Evolutionary conservation across 2,113 vertebrate species (phyloP), one percentile per base, ranked within the genome.

Genomic region (Varanus komodoensis): DNA sequence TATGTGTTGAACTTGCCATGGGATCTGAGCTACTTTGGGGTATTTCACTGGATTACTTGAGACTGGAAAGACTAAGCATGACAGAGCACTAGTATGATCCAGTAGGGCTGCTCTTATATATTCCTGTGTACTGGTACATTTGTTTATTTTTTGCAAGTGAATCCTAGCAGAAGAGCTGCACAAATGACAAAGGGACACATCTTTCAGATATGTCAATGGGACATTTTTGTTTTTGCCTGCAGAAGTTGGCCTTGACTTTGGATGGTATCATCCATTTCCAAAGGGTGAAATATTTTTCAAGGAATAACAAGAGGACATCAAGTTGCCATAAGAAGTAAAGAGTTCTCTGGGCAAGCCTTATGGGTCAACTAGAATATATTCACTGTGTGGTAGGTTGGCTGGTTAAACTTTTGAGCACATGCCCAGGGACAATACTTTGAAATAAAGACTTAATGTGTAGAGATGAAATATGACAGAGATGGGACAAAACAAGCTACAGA

Each of bases 381-480:
- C 92, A 81, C 78, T 69, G 95, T 94, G 93, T 90, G 86, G 89
- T 86, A 92, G 54, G 88, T 94, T 88, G 86, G 89, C 92, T 92
- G 91, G 93, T 80, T 73, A 88, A 94, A 95, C 93, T 95, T 95
- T 90, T 94, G 81, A 96, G 91, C 92, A 92, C 79, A 94, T 95
- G 93, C 92, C 92, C 64, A 29, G 87, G 88, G 89, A 93, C 57
- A 95, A 95, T 57, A 90, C 90, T 95, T 88, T 89, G 93, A 77
- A 73, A 95, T 95, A 94, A 95, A 94, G 14, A 85, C 73, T 89
- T 95, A 89, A 92, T 93, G 90, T 89, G 94, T 95, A 71, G 14
- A 95, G 93, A 97, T 97, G 96, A 95, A 92, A 95, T 50, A 94
- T 95, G 96, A 93, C 95, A 96, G 92, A 94, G 92, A 14, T 78